phyloP scores from a whole-genome alignment of 2,797 vertebrate genomes.

The Pteropus rufus region DNA sequence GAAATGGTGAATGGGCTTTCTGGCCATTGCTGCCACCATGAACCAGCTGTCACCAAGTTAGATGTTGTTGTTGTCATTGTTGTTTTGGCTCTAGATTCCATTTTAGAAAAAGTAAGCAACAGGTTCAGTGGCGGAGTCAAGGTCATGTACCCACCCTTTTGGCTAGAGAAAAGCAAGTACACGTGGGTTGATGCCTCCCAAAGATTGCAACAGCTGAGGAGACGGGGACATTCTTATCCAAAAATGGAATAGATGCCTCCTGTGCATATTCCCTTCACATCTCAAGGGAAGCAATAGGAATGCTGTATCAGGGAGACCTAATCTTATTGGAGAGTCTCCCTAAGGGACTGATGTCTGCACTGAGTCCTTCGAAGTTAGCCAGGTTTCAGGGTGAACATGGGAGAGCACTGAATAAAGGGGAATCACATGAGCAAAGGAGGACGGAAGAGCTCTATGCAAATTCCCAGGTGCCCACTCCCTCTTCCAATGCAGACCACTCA shows the following conservation, averaged over 20 bases:
- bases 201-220: background rate
- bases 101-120: background rate
- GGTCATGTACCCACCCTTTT: background rate
- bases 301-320: fast-evolving
- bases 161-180: background rate
- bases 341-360: background rate
- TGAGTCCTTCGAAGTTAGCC: background rate
- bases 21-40: too few species aligned
- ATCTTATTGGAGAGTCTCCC: background rate
- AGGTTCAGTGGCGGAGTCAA: background rate
- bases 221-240: background rate
- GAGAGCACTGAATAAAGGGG: background rate
- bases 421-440: background rate
- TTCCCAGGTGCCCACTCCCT: background rate
- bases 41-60: background rate
- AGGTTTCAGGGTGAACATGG: background rate
- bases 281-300: background rate
- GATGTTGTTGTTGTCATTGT: background rate
- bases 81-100: background rate
- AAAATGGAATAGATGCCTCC: background rate
- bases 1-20: background rate
- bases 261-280: fast-evolving
- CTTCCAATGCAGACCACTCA: background rate
- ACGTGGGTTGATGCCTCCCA: too few species aligned
- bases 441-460: background rate